A percentile compares a stretch with the other conserved stretches of the same genome.
Evolutionary conservation across 2,888 invertebrate species (phyloP).

Genomic region (Drosophila emarginata): DNA sequence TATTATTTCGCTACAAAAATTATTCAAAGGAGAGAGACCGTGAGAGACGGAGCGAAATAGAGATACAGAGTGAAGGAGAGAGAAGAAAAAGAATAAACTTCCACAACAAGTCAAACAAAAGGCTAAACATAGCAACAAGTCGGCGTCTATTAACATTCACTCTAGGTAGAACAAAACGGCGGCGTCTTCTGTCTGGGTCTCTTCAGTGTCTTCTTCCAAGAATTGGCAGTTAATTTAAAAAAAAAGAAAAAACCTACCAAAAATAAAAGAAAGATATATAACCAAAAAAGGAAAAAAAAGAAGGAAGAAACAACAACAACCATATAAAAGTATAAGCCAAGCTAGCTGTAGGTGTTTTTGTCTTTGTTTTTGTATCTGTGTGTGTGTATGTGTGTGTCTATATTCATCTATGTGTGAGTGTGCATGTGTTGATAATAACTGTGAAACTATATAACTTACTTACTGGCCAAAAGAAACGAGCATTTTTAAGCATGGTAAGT

Average conservation of each 20-base stretch:
- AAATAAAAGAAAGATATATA: slow-evolving; percentile 12
- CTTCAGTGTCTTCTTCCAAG: slow-evolving; percentile 53
- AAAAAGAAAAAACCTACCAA: slow-evolving; percentile 32
- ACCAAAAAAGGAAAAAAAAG: slow-evolving; percentile 12
- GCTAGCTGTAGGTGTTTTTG: slow-evolving; percentile 42
- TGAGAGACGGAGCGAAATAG: neutral
- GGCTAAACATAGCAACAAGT: slow-evolving; percentile 71
- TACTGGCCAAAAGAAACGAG: neutral
- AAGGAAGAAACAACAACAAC: slow-evolving; percentile 27
- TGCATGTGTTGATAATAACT: slow-evolving; percentile 45
- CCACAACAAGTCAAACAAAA: slow-evolving; percentile 21
- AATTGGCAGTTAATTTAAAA: slow-evolving; percentile 75
- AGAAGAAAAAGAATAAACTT: slow-evolving; percentile 16
- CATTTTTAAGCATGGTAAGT: slow-evolving; percentile 5
- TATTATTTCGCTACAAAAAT: neutral
- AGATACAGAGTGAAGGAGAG: neutral
- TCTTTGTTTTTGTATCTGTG: slow-evolving; percentile 16
- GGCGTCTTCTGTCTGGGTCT: slow-evolving; percentile 34
- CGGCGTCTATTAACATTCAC: slow-evolving; percentile 71
- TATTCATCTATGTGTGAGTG: slow-evolving; percentile 14
- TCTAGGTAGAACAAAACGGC: slow-evolving; percentile 40
- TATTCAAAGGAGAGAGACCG: slow-evolving; percentile 2
- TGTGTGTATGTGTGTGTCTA: slow-evolving; percentile 8
- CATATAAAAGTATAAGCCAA: slow-evolving; percentile 31
- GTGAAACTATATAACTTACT: slow-evolving; percentile 49